Evolutionary conservation across 2,113 vertebrate species (phyloP).

Genomic region (Xenopus tropicalis): UCB_Xtro_10.0 CM004443.2:87576501-87577000

Average conservation of each 20-base stretch:
- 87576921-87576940: slow-evolving; percentile 38
- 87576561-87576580: slow-evolving; percentile 57
- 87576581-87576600: slow-evolving; percentile 48
- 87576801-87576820: slow-evolving; percentile 19
- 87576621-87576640: slow-evolving; percentile 62
- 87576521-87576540: slow-evolving; percentile 57
- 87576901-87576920: slow-evolving; percentile 13
- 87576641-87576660: slow-evolving; percentile 60
- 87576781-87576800: slow-evolving; percentile 60
- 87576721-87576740: slow-evolving; percentile 74
- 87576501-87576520: slow-evolving; percentile 65
- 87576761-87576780: slow-evolving; percentile 70
- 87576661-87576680: slow-evolving; percentile 59
- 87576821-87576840: slow-evolving; percentile 34
- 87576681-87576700: slow-evolving; percentile 71
- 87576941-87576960: slow-evolving; percentile 20
- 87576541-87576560: slow-evolving; percentile 59
- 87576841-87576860: slow-evolving; percentile 24
- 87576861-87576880: slow-evolving; percentile 15
- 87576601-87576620: slow-evolving; percentile 60
- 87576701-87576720: slow-evolving; percentile 68
- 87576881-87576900: slow-evolving; percentile 12
- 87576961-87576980: slow-evolving; percentile 27
- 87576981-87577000: background rate
- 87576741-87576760: slow-evolving; percentile 63